These are phyloP conservation scores for Atta colombica DNA, from an alignment of 1,140 invertebrate species.

Conservation along the genomic window DNA sequence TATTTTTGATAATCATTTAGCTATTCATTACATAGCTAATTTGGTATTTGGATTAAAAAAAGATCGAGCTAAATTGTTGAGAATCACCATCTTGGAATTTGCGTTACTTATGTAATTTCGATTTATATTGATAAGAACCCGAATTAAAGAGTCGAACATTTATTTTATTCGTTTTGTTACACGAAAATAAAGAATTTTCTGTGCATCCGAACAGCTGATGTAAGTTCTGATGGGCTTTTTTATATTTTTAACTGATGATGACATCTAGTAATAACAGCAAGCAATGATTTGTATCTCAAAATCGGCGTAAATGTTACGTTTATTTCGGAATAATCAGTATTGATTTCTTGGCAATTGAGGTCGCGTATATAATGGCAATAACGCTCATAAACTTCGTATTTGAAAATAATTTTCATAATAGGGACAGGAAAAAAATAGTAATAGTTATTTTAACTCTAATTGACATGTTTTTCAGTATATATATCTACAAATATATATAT, in stretches of 20 bases:
- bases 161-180: too few species aligned
- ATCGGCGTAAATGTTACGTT: constrained; percentile 33
- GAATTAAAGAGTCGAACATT: too few species aligned
- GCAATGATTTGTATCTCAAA: not conserved
- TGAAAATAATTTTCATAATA: not conserved
- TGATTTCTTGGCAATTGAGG: constrained; percentile 34
- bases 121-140: too few species aligned
- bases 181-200: too few species aligned
- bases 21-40: too few species aligned
- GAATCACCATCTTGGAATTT: too few species aligned
- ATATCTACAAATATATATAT: not conserved
- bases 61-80: too few species aligned
- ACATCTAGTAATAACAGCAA: not conserved
- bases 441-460: constrained; percentile 9
- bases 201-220: too few species aligned
- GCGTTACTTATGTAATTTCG: too few species aligned
- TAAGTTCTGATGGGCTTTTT: too few species aligned
- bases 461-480: not conserved
- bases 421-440: not conserved
- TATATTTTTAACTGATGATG: not conserved
- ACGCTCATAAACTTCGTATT: not conserved
- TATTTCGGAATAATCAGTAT: constrained; percentile 34
- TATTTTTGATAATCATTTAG: too few species aligned
- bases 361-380: not conserved
- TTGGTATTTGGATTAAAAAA: too few species aligned